These are phyloP conservation scores for Spodoptera frugiperda DNA, from an alignment of 1,140 invertebrate species.

Conservation along the genomic window DNA sequence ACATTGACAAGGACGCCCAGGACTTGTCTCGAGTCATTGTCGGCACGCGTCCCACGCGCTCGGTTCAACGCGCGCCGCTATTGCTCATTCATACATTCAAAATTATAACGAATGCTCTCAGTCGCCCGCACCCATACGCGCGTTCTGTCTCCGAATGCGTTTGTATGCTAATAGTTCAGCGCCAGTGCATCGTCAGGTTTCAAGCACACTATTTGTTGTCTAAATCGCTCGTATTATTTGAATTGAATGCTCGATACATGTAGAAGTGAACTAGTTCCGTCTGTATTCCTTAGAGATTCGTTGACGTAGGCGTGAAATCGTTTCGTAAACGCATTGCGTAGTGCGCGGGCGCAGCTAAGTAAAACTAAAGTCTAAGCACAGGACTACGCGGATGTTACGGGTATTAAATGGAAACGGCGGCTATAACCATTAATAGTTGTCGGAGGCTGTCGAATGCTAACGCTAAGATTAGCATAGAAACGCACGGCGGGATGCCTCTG, in stretches of 20 bases:
- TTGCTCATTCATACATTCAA: slow-evolving; percentile 86
- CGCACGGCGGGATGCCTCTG: slow-evolving; percentile 72
- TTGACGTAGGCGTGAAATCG: slow-evolving; percentile 68
- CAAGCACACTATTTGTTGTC: slow-evolving; percentile 80
- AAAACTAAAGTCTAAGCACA: slow-evolving; percentile 17
- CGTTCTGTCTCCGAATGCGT: slow-evolving; percentile 74
- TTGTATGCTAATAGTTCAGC: slow-evolving; percentile 84
- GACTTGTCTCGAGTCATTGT: slow-evolving; percentile 82
- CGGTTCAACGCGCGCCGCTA: slow-evolving; percentile 71
- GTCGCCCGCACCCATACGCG: slow-evolving; percentile 80
- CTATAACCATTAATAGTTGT: slow-evolving; percentile 82
- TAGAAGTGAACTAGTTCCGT: slow-evolving; percentile 81
- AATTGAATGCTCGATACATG: slow-evolving; percentile 84
- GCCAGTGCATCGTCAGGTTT: slow-evolving; percentile 81
- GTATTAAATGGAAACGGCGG: slow-evolving; percentile 74
- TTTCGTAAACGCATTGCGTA: slow-evolving; percentile 78
- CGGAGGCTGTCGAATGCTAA: slow-evolving; percentile 74
- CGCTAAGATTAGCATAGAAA: slow-evolving; percentile 83
- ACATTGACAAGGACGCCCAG: slow-evolving; percentile 85
- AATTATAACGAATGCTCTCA: slow-evolving; percentile 82
- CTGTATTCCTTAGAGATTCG: slow-evolving; percentile 67
- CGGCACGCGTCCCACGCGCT: slow-evolving; percentile 81
- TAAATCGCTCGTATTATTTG: slow-evolving; percentile 85
- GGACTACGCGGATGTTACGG: slow-evolving; percentile 62
- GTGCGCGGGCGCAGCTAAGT: slow-evolving; percentile 65